Percentiles rank a stretch among this genome's conserved stretches.
These are phyloP conservation scores for Phalacrocorax aristotelis DNA, from an alignment of 2,113 vertebrate genomes.

Conservation along the genomic window DNA sequence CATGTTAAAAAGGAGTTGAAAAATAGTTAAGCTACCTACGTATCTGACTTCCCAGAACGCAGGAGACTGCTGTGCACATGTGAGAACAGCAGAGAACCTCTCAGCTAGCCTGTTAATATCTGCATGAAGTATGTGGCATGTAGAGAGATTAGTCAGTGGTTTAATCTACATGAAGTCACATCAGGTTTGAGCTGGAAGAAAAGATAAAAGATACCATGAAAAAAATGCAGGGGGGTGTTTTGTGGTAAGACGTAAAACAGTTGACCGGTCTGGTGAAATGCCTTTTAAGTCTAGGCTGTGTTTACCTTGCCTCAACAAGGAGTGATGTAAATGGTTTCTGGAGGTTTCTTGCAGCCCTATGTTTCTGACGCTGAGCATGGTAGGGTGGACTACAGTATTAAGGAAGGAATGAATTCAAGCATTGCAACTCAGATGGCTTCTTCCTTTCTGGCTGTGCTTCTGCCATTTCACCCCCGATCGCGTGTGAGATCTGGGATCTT, in stretches of 20 bases:
- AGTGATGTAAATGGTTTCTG: not conserved
- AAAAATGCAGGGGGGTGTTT: not conserved
- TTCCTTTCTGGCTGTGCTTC: not conserved
- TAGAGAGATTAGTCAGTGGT: not conserved
- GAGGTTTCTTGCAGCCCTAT: not conserved
- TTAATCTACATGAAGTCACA: not conserved
- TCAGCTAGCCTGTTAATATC: not conserved
- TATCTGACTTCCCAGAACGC: not conserved
- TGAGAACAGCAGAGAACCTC: not conserved
- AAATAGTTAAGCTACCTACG: not conserved
- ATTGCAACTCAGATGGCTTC: not conserved
- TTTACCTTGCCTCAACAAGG: not conserved
- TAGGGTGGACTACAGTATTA: not conserved
- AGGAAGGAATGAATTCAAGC: not conserved
- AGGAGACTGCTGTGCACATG: accelerated
- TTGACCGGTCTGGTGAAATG: not conserved
- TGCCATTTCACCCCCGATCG: accelerated
- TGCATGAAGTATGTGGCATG: not conserved
- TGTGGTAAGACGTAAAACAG: not conserved
- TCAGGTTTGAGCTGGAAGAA: not conserved
- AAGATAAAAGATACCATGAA: not conserved
- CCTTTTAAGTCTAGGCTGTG: not conserved
- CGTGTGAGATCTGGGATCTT: not conserved
- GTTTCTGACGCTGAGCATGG: not conserved
- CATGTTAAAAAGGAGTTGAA: not conserved